Percentiles rank a stretch among this genome's conserved stretches.
phyloP scores from a whole-genome alignment of 2,113 vertebrate species.

The Pseudorasbora parva region DNA sequence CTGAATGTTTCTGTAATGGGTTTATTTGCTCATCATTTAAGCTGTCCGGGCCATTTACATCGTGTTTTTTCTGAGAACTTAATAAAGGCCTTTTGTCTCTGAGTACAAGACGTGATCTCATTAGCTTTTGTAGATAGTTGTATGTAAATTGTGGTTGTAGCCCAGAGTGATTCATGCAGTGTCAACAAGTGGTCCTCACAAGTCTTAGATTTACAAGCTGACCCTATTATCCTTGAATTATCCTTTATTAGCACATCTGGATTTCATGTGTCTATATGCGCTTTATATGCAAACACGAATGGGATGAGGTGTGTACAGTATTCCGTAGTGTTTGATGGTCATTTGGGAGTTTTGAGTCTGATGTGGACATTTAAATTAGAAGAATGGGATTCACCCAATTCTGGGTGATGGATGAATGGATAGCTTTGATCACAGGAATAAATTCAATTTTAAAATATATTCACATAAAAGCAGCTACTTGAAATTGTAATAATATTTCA shows the following conservation, averaged over 20 bases:
- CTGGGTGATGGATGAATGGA: too few species aligned
- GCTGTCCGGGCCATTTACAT: slow-evolving; percentile 6
- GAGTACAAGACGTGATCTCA: background rate
- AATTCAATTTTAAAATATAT: too few species aligned
- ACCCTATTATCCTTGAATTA: background rate
- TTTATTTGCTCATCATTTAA: slow-evolving; percentile 37
- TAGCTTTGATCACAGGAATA: too few species aligned
- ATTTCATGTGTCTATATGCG: background rate
- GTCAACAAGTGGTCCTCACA: background rate
- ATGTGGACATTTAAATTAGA: too few species aligned
- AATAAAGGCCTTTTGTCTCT: background rate
- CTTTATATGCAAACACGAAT: background rate
- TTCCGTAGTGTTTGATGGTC: background rate
- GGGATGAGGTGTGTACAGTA: background rate
- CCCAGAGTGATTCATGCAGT: background rate
- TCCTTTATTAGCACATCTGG: background rate
- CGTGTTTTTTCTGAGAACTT: background rate
- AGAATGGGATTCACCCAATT: too few species aligned
- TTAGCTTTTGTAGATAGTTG: background rate
- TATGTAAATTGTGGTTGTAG: background rate
- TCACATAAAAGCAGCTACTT: too few species aligned
- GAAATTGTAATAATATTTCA: background rate
- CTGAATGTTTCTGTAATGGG: slow-evolving; percentile 10
- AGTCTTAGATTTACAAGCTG: background rate
- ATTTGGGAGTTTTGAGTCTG: background rate